These are phyloP conservation scores for Nothoprocta pentlandii DNA, from an alignment of 2,113 vertebrate species.

Conservation along the genomic window DNA sequence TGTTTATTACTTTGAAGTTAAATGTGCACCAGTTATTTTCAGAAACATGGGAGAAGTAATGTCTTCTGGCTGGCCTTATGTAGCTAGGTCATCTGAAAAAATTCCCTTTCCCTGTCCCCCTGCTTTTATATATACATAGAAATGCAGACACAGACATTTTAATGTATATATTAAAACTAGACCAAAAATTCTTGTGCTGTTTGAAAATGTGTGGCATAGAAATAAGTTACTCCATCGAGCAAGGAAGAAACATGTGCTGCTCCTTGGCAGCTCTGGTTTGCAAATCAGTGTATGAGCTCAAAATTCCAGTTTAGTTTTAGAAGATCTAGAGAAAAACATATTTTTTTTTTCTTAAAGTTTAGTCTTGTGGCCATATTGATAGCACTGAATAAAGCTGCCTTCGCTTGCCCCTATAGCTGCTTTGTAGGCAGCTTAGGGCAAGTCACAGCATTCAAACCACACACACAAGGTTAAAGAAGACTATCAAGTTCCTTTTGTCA, in stretches of 20 bases:
- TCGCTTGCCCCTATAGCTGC: background rate
- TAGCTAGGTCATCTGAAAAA: background rate
- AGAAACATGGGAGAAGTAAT: conserved; percentile 30
- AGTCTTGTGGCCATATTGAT: background rate
- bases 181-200: background rate
- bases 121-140: conserved; percentile 39
- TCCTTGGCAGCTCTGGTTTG: background rate
- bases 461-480: background rate
- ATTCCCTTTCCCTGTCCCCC: conserved; percentile 21
- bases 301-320: background rate
- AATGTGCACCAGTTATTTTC: conserved; percentile 32
- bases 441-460: background rate
- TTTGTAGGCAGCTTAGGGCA: background rate
- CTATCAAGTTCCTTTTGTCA: background rate
- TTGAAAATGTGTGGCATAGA: conserved; percentile 17
- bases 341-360: background rate
- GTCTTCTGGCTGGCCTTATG: conserved; percentile 30
- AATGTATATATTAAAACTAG: background rate
- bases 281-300: background rate
- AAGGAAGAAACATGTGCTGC: background rate
- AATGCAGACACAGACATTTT: conserved; percentile 1
- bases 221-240: background rate
- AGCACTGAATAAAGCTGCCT: background rate
- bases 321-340: background rate
- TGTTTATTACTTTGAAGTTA: conserved; percentile 60